Evolutionary conservation across 2,113 vertebrate species (phyloP).

Genomic region (Amblyornis subalaris): DNA sequence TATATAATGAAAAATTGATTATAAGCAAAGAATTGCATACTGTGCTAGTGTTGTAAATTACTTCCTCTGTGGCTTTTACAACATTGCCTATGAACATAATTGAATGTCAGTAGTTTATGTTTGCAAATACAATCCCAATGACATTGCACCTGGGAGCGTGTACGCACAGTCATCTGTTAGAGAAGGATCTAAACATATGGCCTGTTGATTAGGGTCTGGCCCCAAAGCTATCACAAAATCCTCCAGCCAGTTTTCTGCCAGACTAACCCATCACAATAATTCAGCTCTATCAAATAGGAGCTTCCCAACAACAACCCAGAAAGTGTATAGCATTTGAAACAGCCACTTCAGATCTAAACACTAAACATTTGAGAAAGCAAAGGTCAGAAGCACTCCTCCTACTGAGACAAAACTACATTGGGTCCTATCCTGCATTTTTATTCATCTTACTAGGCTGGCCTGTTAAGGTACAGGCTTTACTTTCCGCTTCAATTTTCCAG

Average conservation of each 20-base stretch:
- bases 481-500: neutral
- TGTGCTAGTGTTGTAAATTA: constrained; percentile 67
- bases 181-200: constrained; percentile 68
- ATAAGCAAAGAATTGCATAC: constrained; percentile 65
- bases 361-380: constrained; percentile 6
- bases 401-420: neutral
- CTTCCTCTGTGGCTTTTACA: constrained; percentile 75
- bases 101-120: constrained; percentile 75
- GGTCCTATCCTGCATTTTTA: neutral
- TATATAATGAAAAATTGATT: constrained; percentile 71
- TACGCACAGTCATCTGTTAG: constrained; percentile 55
- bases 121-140: constrained; percentile 72
- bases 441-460: neutral
- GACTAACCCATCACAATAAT: constrained; percentile 31
- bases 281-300: constrained; percentile 37
- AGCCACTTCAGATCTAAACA: neutral
- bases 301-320: neutral
- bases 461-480: neutral
- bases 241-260: constrained; percentile 56
- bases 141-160: constrained; percentile 70
- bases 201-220: constrained; percentile 62
- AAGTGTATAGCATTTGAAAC: neutral
- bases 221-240: constrained; percentile 56
- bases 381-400: neutral
- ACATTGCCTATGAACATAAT: constrained; percentile 71